A percentile compares a stretch with the other conserved stretches of the same genome.
Evolutionary conservation across 2,888 invertebrate species (phyloP).

Genomic region (Biston stratarius): DNA sequence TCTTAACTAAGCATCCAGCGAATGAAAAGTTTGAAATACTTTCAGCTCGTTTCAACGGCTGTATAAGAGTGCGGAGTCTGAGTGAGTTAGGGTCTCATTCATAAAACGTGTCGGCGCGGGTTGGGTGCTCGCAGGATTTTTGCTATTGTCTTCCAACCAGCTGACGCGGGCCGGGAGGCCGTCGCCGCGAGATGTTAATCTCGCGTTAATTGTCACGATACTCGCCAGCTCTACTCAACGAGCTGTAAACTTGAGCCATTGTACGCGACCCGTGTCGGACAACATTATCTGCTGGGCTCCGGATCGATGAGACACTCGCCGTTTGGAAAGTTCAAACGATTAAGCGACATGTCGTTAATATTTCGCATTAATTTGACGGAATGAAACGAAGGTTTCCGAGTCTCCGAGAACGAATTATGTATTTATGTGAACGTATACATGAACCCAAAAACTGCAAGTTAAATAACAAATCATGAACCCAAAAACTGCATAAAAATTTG

Average conservation of each 20-base stretch:
- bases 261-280: conserved; percentile 50
- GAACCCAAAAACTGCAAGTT: too few species aligned
- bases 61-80: conserved; percentile 43
- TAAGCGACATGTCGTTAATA: not conserved
- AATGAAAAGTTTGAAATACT: conserved; percentile 35
- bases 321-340: conserved; percentile 11
- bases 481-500: too few species aligned
- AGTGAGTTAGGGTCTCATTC: conserved; percentile 48
- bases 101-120: conserved; percentile 54
- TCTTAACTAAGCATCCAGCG: conserved; percentile 10
- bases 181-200: conserved; percentile 68
- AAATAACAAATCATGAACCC: too few species aligned
- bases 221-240: conserved; percentile 68
- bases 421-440: too few species aligned
- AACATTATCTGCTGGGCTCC: conserved; percentile 38
- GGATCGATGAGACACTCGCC: conserved; percentile 9
- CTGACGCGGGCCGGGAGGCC: conserved; percentile 48
- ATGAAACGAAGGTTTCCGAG: too few species aligned
- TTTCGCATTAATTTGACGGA: not conserved
- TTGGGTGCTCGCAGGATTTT: conserved; percentile 48
- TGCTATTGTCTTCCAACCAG: conserved; percentile 51
- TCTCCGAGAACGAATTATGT: too few species aligned
- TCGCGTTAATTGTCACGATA: conserved; percentile 72
- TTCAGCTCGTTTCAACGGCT: conserved; percentile 32
- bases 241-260: conserved; percentile 74